phyloP scores from a whole-genome alignment of 2,888 invertebrate species.

The Auanema freiburgensis region DNA sequence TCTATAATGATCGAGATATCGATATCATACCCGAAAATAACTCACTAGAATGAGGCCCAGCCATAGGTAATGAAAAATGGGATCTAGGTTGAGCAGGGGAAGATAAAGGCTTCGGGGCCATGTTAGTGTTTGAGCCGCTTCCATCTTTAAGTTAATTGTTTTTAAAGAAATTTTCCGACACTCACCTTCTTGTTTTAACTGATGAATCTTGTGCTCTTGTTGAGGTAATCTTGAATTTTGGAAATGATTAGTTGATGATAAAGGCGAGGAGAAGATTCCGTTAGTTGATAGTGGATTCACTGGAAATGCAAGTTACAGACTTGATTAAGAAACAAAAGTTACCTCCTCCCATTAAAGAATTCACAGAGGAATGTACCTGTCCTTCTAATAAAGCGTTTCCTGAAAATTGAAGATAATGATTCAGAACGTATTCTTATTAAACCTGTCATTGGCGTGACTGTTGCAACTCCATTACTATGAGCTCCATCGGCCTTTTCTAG shows the following conservation, averaged over 20 bases:
- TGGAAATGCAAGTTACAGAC: no score
- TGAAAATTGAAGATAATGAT: no score
- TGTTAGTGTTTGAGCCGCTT: background rate
- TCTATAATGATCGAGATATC: no score
- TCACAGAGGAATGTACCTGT: background rate
- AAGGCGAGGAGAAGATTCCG: no score
- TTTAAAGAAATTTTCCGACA: background rate
- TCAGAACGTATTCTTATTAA: no score
- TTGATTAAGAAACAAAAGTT: background rate
- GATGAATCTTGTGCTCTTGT: conserved; percentile 1
- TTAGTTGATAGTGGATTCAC: no score
- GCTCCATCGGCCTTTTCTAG: no score
- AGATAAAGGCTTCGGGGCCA: conserved; percentile 1
- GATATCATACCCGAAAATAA: background rate
- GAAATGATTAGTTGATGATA: no score
- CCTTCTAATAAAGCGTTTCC: no score
- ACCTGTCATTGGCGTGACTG: no score
- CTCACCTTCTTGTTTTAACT: background rate
- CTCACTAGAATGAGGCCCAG: conserved; percentile 5
- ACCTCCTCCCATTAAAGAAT: background rate
- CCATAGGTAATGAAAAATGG: conserved; percentile 6
- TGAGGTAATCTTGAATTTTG: background rate
- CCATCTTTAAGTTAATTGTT: background rate
- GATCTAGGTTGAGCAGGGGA: conserved; percentile 13
- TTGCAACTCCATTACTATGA: no score